Evolutionary conservation across 1,140 invertebrate species (phyloP), one percentile per base, ranked within the genome.

Genomic region (Drosophila bipectinata): DNA sequence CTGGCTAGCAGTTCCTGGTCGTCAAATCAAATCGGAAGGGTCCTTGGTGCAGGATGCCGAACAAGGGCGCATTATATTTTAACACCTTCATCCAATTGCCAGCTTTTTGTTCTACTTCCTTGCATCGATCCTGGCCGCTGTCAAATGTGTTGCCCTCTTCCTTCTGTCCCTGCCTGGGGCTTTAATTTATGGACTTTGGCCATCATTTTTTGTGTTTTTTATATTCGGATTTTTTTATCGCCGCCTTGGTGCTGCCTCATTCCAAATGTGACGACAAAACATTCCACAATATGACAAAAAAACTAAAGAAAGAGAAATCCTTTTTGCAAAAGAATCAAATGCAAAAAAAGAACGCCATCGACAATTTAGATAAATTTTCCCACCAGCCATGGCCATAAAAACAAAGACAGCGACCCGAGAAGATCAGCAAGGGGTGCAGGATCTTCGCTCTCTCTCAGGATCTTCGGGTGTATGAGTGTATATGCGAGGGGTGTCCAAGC

Each of bases 291-390:
- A 90, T 89, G 84, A 89, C 89, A 91, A 90, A 88, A 89, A 83
- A 56, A 61, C 18, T 52, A 32, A 77, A 79, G 63, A 79, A 82
- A 79, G 55, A 67, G 52, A 85, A 81, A 77, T 72, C 68, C 72
- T 52, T 82, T 81, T 80, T 80, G 78, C 57, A 62, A 78, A 78
- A 58, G 71, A 88, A 81, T 69, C 77, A 72, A 83, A 67, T 48
- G 55, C 39, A 66, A 61, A 57, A 77, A 67, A 63, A 66, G 64
- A 75, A 77, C 62, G 79, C 75, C 88, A 85, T 82, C 84, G 85
- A 87, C 81, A 90, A 91, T 90, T 90, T 91, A 90, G 85, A 91
- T 91, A 91, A 91, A 91, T 91, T 91, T 91, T 91, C 90, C 90
- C 90, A 91, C 90, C 90, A 90, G 90, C 90, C 64, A 78, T 75